These are phyloP conservation scores for Actinemys pallida DNA, from an alignment of 2,113 vertebrate species.

Conservation along the genomic window DNA sequence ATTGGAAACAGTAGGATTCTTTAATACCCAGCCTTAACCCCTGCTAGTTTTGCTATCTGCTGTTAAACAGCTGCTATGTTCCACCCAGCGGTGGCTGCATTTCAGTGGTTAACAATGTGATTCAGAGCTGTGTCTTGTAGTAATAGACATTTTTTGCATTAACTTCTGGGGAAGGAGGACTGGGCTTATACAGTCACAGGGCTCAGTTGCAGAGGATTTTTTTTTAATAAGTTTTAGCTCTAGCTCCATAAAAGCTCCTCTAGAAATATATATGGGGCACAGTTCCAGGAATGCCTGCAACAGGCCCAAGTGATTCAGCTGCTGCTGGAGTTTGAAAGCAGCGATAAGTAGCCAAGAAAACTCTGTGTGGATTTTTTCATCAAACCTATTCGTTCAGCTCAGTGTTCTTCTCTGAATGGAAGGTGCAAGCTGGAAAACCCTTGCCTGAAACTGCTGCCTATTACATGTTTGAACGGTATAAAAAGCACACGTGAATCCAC, in stretches of 20 bases:
- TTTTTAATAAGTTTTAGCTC: background rate
- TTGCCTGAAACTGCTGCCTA: background rate
- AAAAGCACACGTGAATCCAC: background rate
- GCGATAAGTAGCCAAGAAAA: background rate
- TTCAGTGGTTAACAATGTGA: background rate
- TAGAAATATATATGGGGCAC: background rate
- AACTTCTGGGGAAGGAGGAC: background rate
- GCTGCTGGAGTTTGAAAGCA: background rate
- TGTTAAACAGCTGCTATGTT: background rate
- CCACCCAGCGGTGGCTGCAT: background rate
- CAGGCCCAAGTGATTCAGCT: background rate
- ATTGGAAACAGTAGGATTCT: background rate
- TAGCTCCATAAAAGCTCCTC: background rate
- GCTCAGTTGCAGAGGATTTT: background rate
- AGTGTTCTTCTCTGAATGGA: background rate
- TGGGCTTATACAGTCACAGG: background rate
- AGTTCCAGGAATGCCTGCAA: background rate
- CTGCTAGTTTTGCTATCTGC: background rate
- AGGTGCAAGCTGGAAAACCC: fast-evolving
- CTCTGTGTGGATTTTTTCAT: background rate
- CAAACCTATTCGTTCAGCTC: background rate
- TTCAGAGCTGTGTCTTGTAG: background rate
- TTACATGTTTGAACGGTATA: background rate
- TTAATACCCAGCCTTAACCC: background rate
- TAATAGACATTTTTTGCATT: background rate